Conservation (phyloP, 2,888 invertebrate genomes). For the Drosophila colorata region DNA sequence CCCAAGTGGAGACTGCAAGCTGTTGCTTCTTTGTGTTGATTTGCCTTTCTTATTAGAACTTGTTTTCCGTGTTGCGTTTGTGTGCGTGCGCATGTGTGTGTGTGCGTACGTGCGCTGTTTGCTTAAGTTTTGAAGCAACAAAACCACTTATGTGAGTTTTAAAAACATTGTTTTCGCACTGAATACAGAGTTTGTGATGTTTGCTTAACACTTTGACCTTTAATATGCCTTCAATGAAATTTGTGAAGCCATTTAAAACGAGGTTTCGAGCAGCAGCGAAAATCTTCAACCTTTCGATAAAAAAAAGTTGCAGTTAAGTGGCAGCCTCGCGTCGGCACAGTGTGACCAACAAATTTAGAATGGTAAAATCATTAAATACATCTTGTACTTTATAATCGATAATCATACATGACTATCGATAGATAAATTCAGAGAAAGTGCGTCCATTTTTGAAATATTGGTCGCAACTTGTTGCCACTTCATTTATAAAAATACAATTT, state of each 20-base stretch:
- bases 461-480: background rate
- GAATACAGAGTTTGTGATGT: background rate
- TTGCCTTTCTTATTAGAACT: slow-evolving; percentile 69
- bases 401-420: slow-evolving; percentile 5
- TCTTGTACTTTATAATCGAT: slow-evolving; percentile 11
- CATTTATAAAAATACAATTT: slow-evolving; percentile 74
- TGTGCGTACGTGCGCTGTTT: slow-evolving; percentile 52
- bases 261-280: slow-evolving; percentile 42
- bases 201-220: slow-evolving; percentile 31
- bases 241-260: slow-evolving; percentile 44
- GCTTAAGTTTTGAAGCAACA: slow-evolving; percentile 7
- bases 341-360: slow-evolving; percentile 13
- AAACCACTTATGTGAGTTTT: slow-evolving; percentile 14
- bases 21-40: slow-evolving; percentile 64
- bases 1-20: slow-evolving; percentile 53
- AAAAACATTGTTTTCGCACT: slow-evolving; percentile 36
- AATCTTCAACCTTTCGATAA: slow-evolving; percentile 32
- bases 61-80: slow-evolving; percentile 48
- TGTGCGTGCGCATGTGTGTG: slow-evolving; percentile 36
- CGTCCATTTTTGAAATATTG: slow-evolving; percentile 6
- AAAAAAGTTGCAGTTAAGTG: slow-evolving; percentile 15
- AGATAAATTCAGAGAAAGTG: background rate
- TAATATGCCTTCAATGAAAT: slow-evolving; percentile 10
- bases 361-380: background rate
- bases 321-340: slow-evolving; percentile 19